Percentiles rank a stretch among this genome's conserved stretches.
Evolutionary conservation across 2,888 invertebrate genomes (phyloP).

Genomic region (Agrotis ipsilon): DNA sequence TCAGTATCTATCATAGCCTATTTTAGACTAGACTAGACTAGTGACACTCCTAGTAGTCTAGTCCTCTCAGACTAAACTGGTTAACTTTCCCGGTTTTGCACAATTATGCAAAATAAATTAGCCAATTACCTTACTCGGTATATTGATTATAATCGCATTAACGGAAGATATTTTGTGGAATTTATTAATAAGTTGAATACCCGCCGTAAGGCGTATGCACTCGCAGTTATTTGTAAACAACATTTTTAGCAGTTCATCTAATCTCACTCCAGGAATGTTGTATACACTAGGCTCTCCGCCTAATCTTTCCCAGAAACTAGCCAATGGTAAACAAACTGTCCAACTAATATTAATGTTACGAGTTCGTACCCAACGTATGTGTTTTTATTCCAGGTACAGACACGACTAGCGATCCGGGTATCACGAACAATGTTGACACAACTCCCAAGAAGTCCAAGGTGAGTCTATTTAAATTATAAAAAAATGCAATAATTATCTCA

Average conservation of each 20-base stretch:
- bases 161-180: neutral
- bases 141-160: no score
- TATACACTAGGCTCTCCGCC: slow-evolving; percentile 20
- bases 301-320: slow-evolving; percentile 24
- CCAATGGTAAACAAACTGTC: slow-evolving; percentile 30
- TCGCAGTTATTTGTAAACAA: slow-evolving; percentile 19
- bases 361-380: slow-evolving; percentile 13
- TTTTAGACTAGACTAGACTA: neutral
- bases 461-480: slow-evolving; percentile 56
- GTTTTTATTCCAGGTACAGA: slow-evolving; percentile 84
- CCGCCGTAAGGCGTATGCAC: neutral
- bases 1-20: slow-evolving; percentile 56
- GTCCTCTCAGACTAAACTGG: no score
- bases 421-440: slow-evolving; percentile 87
- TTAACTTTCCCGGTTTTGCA: no score
- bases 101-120: no score
- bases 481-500: slow-evolving; percentile 34
- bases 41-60: no score
- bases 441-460: slow-evolving; percentile 89
- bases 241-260: slow-evolving; percentile 9
- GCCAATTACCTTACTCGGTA: no score
- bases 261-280: slow-evolving; percentile 29
- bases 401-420: slow-evolving; percentile 86
- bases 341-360: slow-evolving; percentile 16
- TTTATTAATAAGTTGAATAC: neutral